These are phyloP conservation scores for Strix occidentalis DNA, from an alignment of 2,797 vertebrate genomes.

Conservation along the genomic window DNA sequence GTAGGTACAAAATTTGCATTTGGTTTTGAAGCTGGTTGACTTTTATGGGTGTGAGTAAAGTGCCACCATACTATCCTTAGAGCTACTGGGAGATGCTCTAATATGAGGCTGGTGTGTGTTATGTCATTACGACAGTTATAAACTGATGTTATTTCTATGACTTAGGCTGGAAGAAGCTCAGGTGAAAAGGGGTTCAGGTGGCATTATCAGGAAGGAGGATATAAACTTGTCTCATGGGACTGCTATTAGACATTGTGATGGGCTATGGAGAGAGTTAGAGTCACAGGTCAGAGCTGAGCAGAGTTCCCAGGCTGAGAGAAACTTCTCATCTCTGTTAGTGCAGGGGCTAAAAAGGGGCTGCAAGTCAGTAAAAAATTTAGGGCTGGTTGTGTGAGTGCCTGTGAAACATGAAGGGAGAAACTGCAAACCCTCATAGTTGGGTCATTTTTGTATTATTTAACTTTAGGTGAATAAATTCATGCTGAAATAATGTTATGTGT, in stretches of 20 bases:
- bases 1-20: background rate
- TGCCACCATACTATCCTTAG: background rate
- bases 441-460: background rate
- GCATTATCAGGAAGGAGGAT: background rate
- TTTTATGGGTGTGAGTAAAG: background rate
- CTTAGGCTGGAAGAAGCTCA: background rate
- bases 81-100: background rate
- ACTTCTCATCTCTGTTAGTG: rapidly evolving
- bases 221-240: background rate
- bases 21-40: background rate
- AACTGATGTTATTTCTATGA: background rate
- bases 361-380: background rate
- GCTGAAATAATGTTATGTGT: background rate
- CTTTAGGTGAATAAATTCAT: background rate
- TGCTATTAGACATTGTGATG: background rate
- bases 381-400: background rate
- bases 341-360: background rate
- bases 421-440: background rate
- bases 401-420: background rate
- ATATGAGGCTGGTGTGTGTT: background rate
- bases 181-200: background rate
- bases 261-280: background rate
- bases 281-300: background rate
- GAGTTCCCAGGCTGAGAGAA: background rate
- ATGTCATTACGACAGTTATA: background rate